phyloP scores from a whole-genome alignment of 2,888 invertebrate genomes.

The Yponomeuta malinellus region DNA sequence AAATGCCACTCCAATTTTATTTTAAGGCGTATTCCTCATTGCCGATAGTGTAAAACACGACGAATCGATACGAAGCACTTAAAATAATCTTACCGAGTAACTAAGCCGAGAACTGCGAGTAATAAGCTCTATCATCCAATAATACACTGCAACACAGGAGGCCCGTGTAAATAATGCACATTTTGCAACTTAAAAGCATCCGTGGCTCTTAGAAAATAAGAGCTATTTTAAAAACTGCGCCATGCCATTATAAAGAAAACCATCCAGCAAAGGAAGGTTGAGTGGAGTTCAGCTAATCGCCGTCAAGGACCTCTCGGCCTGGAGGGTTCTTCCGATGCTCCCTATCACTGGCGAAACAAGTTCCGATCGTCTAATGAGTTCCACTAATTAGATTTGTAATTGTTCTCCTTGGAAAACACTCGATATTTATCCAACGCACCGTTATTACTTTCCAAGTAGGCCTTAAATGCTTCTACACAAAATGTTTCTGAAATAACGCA shows the following conservation, averaged over 20 bases:
- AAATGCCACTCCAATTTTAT: too few species aligned
- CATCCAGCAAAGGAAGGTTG: constrained; percentile 49
- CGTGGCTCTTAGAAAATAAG: background rate
- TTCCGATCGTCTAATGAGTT: constrained; percentile 60
- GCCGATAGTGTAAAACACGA: too few species aligned
- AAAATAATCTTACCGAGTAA: background rate
- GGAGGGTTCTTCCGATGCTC: constrained; percentile 62
- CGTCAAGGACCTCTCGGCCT: constrained; percentile 55
- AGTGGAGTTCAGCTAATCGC: constrained; percentile 62
- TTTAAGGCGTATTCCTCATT: too few species aligned
- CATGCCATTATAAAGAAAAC: constrained; percentile 28
- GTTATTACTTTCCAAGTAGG: background rate
- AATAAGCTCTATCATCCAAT: constrained; percentile 47
- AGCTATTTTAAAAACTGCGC: background rate
- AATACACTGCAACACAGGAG: constrained; percentile 39
- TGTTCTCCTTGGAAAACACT: constrained; percentile 6
- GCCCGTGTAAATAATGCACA: constrained; percentile 42
- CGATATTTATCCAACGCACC: background rate
- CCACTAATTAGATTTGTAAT: constrained; percentile 54
- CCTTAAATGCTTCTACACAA: too few species aligned
- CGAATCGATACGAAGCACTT: background rate
- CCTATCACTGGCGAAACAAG: constrained; percentile 61
- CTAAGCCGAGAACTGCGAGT: constrained; percentile 27
- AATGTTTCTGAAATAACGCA: too few species aligned
- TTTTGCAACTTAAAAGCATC: background rate